Evolutionary conservation across 35 echinoderm and acorn worm genomes (phyloP).

Genomic region (Acanthaster planci): DNA sequence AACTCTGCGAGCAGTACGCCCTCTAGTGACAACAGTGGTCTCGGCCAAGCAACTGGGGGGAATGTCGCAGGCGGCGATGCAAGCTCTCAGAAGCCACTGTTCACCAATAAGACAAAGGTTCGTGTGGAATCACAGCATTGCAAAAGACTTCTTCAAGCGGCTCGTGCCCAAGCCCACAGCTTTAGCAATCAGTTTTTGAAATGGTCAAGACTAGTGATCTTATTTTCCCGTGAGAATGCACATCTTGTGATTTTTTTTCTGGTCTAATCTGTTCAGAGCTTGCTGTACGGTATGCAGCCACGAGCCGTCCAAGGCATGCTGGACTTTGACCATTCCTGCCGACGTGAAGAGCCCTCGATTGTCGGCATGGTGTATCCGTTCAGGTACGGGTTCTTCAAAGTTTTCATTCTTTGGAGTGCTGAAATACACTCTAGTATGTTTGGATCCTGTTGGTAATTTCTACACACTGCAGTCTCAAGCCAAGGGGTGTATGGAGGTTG

Average conservation of each 20-base stretch:
- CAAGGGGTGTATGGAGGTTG: no score
- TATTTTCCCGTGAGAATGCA: no score
- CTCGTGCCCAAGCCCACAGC: no score
- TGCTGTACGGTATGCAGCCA: constrained; percentile 92
- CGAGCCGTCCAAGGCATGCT: constrained; percentile 97
- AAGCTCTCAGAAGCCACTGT: constrained; percentile 42
- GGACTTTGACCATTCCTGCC: constrained; percentile 96
- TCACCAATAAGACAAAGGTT: constrained; percentile 74
- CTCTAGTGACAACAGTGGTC: constrained; percentile 7
- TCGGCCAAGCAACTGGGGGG: not conserved
- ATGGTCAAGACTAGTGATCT: no score
- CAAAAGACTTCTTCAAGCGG: no score
- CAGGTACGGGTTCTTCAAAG: constrained; percentile 41
- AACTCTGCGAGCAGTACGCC: not conserved
- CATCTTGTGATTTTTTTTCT: not conserved
- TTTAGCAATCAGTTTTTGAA: no score
- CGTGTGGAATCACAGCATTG: not conserved
- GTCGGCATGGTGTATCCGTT: constrained; percentile 98
- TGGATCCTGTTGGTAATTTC: no score
- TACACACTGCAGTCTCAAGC: no score
- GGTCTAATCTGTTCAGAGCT: constrained; percentile 40
- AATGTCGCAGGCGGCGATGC: constrained; percentile 19
- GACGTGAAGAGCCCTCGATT: constrained; percentile 77
- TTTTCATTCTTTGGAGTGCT: no score
- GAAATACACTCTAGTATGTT: no score